Base-by-base conservation (phyloP, 2,797 vertebrate genomes). In the Tangara arthus region DNA sequence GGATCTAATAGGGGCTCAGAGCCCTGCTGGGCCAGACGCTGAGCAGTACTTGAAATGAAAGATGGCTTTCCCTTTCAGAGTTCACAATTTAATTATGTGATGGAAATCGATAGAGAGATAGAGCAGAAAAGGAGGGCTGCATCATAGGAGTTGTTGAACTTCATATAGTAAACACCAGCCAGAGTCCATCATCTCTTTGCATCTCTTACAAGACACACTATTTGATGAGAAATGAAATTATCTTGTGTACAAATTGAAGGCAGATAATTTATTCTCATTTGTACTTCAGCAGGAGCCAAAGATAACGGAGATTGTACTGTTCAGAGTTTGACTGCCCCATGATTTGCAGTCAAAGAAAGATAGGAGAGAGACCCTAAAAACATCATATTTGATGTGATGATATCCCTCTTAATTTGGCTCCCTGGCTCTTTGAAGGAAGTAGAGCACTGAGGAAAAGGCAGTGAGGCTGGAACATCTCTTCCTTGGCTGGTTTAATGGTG, bases 71-170 rank as follows among this genome's bases (percentile, higher is more conserved):
- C 56, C 61, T 90, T 86, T 94, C 77, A 94, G 77, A 91, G 76
- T 73, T 93, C 80, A 91, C 84, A 91, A 94, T 95, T 93, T 92
- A 96, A 96, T 92, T 96, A 94, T 72, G 88, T 70, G 82, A 93
- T 82, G 87, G 70, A 52, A 88, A 91, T 93, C 77, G 47, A 95
- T 57, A 92, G 61, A 50, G 9, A 89, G 77, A 82, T 19, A 90
- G 79, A 90, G 77, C 56, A 83, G 77, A 82, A 71, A 66, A 34
- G 59, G 80, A 88, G 70, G 52, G 78, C 35, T 89, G 64, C 60
- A 80, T 73, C 34, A 12, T 1, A 90, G 71, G 26, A 89, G 56
- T 49, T 80, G 70, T 66, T 92, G 78, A 61, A 82, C 60, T 94
- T 82, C 87, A 47, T 64, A 50, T 55, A 79, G 81, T 87, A 93